phyloP scores from a whole-genome alignment of 2,797 vertebrate species.

The Champsocephalus gunnari region DNA sequence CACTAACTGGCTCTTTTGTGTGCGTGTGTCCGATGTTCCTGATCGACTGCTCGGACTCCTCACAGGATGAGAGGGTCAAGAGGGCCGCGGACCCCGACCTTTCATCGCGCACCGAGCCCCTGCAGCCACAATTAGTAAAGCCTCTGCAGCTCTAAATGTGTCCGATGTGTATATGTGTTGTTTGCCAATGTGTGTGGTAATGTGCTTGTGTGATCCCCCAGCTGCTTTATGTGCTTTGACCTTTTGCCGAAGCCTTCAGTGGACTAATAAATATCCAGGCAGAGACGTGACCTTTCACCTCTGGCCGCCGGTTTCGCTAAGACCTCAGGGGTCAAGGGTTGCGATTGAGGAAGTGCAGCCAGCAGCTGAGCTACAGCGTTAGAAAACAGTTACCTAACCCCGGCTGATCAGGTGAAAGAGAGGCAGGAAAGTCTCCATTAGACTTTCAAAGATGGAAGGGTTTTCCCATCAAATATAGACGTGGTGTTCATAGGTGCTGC shows the following conservation, averaged over 20 bases:
- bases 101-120: constrained; percentile 30
- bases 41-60: constrained; percentile 52
- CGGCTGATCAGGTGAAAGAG: constrained; percentile 29
- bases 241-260: constrained; percentile 61
- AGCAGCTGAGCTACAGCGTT: constrained; percentile 50
- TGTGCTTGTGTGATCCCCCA: constrained; percentile 57
- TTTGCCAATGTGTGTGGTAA: constrained; percentile 53
- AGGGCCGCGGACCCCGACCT: constrained; percentile 56
- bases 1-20: too few species aligned
- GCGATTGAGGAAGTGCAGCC: constrained; percentile 53
- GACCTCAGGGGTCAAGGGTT: constrained; percentile 56
- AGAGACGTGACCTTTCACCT: constrained; percentile 67
- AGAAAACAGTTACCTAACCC: constrained; percentile 30
- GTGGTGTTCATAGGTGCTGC: constrained; percentile 35
- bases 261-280: constrained; percentile 71
- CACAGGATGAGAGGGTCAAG: constrained; percentile 64
- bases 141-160: constrained; percentile 40
- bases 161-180: constrained; percentile 42
- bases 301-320: constrained; percentile 46
- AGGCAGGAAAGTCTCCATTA: constrained; percentile 18
- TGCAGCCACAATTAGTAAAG: constrained; percentile 41
- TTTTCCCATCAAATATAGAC: constrained; percentile 63
- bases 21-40: constrained; percentile 30
- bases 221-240: constrained; percentile 72
- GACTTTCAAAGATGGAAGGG: constrained; percentile 43